Conservation (phyloP, 2,797 vertebrate genomes). For the Chloroceryle inda region DNA sequence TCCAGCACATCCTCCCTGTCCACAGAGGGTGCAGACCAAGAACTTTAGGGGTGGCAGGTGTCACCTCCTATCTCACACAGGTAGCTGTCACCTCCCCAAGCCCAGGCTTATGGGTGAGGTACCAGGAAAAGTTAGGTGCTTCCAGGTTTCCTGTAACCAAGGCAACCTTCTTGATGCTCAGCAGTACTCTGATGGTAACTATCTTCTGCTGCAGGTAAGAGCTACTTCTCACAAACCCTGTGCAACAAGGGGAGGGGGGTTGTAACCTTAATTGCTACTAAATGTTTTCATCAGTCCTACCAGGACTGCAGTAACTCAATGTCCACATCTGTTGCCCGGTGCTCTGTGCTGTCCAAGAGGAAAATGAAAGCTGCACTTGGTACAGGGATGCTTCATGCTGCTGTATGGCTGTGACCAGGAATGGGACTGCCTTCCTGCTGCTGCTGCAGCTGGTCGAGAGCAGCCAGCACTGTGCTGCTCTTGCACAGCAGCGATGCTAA, state of each 20-base stretch:
- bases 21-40: neutral
- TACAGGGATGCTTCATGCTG: neutral
- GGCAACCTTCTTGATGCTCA: neutral
- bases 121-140: neutral
- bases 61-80: neutral
- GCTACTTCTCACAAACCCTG: neutral
- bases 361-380: neutral
- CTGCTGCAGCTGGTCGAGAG: neutral
- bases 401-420: neutral
- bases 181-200: neutral
- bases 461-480: accelerated
- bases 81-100: neutral
- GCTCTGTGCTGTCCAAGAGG: neutral
- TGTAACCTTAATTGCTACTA: neutral
- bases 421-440: neutral
- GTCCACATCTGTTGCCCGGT: neutral
- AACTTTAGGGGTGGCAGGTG: neutral
- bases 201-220: neutral
- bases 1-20: neutral
- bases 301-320: neutral
- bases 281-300: neutral
- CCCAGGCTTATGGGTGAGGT: neutral
- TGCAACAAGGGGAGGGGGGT: neutral
- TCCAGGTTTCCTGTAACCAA: neutral
- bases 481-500: neutral